A percentile compares a stretch with the other conserved stretches of the same genome.
Conservation (phyloP, 1,140 invertebrate genomes). For the Procambarus clarkii region DNA sequence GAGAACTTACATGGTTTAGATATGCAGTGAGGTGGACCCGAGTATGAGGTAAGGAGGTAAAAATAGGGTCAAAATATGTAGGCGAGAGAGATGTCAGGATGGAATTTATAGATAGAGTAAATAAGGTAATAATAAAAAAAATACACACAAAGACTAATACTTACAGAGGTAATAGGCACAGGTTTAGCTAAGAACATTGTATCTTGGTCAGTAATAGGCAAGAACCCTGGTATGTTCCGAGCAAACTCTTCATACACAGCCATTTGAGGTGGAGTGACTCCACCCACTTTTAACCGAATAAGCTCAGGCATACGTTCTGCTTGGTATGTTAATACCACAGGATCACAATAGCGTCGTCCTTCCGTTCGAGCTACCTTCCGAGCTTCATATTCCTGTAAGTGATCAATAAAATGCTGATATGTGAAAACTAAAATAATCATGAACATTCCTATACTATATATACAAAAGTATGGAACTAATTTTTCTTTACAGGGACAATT, state of each 20-base stretch:
- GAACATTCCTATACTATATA: too few species aligned
- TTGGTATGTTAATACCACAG: constrained; percentile 90
- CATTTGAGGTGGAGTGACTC: constrained; percentile 89
- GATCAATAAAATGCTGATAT: not conserved
- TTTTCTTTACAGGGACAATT: too few species aligned
- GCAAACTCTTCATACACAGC: constrained; percentile 98
- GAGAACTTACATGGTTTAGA: too few species aligned
- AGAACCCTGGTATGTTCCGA: constrained; percentile 95
- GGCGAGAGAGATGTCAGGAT: too few species aligned
- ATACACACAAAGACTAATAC: not conserved
- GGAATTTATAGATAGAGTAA: too few species aligned
- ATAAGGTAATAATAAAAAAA: too few species aligned
- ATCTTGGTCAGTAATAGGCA: constrained; percentile 87
- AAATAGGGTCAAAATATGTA: too few species aligned
- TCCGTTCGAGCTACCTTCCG: constrained; percentile 81
- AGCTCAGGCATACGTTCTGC: constrained; percentile 95
- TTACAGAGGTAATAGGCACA: constrained; percentile 67
- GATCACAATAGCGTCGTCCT: constrained; percentile 88
- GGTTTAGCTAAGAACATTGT: constrained; percentile 78
- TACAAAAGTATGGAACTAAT: too few species aligned
- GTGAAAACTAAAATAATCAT: too few species aligned
- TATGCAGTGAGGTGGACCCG: too few species aligned
- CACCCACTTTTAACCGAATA: constrained; percentile 92
- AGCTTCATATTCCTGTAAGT: constrained; percentile 80
- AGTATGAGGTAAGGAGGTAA: too few species aligned